phyloP scores from a whole-genome alignment of 2,888 invertebrate species.

The Stenodema calcarata region DNA sequence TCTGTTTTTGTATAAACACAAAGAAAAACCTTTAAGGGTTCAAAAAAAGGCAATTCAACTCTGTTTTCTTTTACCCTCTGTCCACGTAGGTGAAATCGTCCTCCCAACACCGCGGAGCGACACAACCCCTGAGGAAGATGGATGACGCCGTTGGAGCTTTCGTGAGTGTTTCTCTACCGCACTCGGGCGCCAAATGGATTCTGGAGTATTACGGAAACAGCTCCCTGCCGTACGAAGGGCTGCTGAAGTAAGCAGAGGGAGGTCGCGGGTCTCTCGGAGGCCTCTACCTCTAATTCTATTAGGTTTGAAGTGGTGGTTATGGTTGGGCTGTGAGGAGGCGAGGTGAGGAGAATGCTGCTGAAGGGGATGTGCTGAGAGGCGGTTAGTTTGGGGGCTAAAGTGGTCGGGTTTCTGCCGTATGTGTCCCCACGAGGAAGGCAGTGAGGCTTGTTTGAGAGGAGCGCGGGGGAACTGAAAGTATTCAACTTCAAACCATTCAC shows the following conservation, averaged over 20 bases:
- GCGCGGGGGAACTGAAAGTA: neutral
- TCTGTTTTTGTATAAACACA: neutral
- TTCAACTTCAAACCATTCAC: neutral
- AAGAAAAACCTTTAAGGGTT: neutral
- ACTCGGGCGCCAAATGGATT: constrained; percentile 22
- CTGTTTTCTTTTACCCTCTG: neutral
- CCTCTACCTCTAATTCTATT: neutral
- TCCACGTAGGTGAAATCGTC: neutral
- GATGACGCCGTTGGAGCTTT: neutral
- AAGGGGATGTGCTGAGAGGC: neutral
- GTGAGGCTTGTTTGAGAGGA: neutral
- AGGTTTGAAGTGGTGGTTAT: neutral
- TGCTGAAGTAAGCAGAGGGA: neutral
- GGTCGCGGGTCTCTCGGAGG: neutral
- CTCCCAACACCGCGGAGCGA: neutral
- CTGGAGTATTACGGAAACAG: constrained; percentile 20
- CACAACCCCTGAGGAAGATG: constrained; percentile 4
- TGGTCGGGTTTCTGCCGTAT: neutral
- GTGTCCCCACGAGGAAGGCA: neutral
- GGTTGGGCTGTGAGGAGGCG: too few species aligned
- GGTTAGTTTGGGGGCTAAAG: neutral
- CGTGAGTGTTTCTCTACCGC: constrained; percentile 12
- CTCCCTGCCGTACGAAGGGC: neutral
- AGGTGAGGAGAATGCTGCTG: neutral
- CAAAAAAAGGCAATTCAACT: neutral